Evolutionary conservation across 1,140 invertebrate genomes (phyloP).

Genomic region (Drosophila prosaltans): DNA sequence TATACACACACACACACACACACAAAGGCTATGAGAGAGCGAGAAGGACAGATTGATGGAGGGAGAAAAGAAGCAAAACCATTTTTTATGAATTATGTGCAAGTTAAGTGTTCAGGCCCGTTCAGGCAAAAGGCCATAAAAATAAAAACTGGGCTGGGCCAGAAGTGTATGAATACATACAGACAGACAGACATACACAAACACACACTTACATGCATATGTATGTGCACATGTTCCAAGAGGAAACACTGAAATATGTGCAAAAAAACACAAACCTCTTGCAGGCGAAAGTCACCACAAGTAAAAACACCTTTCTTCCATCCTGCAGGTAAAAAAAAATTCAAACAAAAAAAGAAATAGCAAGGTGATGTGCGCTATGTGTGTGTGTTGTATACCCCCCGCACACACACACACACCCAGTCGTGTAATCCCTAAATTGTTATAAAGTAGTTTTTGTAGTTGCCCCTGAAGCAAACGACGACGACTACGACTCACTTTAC

Average conservation of each 20-base stretch:
- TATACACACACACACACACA: conserved; percentile 5
- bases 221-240: not conserved
- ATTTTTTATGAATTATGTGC: conserved; percentile 63
- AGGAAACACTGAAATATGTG: conserved; percentile 22
- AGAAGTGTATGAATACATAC: conserved; percentile 7
- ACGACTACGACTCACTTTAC: conserved; percentile 38
- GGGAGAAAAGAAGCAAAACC: conserved; percentile 7
- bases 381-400: conserved; percentile 13
- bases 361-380: conserved; percentile 38
- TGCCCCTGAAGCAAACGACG: conserved; percentile 13
- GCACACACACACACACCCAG: not conserved
- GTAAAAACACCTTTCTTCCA: conserved; percentile 19
- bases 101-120: conserved; percentile 42
- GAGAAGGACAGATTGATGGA: not conserved
- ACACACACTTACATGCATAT: not conserved
- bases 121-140: conserved; percentile 57
- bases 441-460: conserved; percentile 58
- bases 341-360: conserved; percentile 38
- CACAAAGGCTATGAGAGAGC: not conserved
- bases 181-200: not conserved
- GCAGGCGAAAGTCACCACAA: conserved; percentile 57
- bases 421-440: conserved; percentile 52
- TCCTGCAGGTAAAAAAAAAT: conserved; percentile 48
- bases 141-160: conserved; percentile 31
- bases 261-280: conserved; percentile 31